Percentiles rank a stretch among this genome's conserved stretches.
Evolutionary conservation across 2,113 vertebrate species (phyloP).

Genomic region (Steatornis caripensis): DNA sequence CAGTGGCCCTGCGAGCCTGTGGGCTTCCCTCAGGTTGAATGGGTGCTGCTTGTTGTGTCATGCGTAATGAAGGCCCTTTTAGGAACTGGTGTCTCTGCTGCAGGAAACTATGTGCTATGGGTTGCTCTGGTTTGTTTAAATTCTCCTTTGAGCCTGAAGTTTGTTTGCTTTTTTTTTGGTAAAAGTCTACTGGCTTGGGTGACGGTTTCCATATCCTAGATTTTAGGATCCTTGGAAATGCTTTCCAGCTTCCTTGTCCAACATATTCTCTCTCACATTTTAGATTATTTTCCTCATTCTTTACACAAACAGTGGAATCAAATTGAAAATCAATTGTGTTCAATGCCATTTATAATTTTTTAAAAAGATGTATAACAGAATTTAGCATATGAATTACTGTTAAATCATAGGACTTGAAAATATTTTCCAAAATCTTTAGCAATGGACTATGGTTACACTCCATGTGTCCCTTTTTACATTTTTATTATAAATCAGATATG

Average conservation of each 20-base stretch:
- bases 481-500: background rate
- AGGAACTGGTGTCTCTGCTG: constrained; percentile 77
- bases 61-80: constrained; percentile 71
- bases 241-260: constrained; percentile 6
- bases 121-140: constrained; percentile 55
- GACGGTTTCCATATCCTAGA: background rate
- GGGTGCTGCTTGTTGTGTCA: constrained; percentile 84
- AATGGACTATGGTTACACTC: background rate
- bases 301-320: background rate
- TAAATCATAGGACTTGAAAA: background rate
- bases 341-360: background rate
- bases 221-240: constrained; percentile 27
- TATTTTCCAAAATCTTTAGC: background rate
- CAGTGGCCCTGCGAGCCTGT: constrained; percentile 93
- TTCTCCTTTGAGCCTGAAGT: constrained; percentile 46
- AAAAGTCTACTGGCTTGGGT: background rate
- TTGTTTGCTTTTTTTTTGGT: background rate
- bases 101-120: constrained; percentile 65
- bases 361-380: background rate
- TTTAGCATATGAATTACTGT: background rate
- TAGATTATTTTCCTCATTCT: constrained; percentile 2
- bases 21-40: constrained; percentile 97
- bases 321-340: constrained; percentile 18
- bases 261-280: background rate
- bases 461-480: background rate